Percentiles rank a stretch among this genome's conserved stretches.
Conservation (phyloP, 2,113 vertebrate genomes). For the Lucifuga dentata region DNA sequence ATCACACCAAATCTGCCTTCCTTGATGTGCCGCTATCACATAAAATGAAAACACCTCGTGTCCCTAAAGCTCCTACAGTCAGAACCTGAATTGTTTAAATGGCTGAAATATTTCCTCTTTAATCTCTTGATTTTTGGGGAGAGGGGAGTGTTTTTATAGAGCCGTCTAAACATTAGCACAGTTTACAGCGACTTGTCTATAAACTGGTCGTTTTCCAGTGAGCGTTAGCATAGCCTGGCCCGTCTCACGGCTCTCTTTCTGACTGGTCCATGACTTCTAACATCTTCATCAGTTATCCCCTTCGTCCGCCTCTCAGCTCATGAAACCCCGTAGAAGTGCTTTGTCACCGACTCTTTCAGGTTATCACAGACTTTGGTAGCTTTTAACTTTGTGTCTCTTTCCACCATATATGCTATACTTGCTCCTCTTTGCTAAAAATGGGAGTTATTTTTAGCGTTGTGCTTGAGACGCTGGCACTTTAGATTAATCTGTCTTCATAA, state of each 20-base stretch:
- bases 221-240: not conserved
- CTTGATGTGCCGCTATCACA: constrained; percentile 24
- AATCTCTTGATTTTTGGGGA: not conserved
- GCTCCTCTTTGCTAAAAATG: constrained; percentile 6
- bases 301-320: constrained; percentile 16
- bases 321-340: constrained; percentile 12
- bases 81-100: too few species aligned
- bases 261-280: constrained; percentile 40
- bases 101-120: too few species aligned
- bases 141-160: not conserved
- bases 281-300: constrained; percentile 50
- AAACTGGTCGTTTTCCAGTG: constrained; percentile 20
- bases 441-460: constrained; percentile 42
- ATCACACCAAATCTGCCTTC: constrained; percentile 21
- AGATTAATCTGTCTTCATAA: constrained; percentile 42
- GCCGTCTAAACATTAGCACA: constrained; percentile 4
- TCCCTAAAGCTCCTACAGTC: too few species aligned
- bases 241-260: constrained; percentile 20
- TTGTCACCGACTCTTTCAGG: not conserved
- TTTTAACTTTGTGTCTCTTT: constrained; percentile 17
- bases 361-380: not conserved
- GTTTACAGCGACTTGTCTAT: not conserved
- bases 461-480: constrained; percentile 36
- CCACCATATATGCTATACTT: not conserved
- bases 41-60: constrained; percentile 8